Base-by-base conservation (phyloP, 2,888 invertebrate species). In the Didymodactylos carnosus region DNA sequence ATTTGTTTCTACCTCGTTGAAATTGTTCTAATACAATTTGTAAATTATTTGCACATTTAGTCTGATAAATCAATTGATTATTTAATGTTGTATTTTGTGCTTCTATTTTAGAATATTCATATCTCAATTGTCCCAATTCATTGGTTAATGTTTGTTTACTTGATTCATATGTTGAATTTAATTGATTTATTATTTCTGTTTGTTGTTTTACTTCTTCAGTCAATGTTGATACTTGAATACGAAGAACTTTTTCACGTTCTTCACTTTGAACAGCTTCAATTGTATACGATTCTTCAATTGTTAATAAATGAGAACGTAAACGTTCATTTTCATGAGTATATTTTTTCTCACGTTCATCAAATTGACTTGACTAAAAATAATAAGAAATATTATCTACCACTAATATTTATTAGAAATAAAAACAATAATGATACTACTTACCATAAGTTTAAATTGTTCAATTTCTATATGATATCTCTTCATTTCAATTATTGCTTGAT, bases 41-140 rank as follows among this genome's bases (percentile, higher is more conserved):
- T 51, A 73, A 62, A 70, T 73, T 73, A 39, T 73, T 51, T 35
- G 70, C 49, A 51, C 40, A 70, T 71, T 73, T 73, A 19, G 70
- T 29, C 25, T 73, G 73, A 51, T 73, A 49, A 25, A 25, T 23
- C 25, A 49, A 25, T 49, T 49, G 49, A 49, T 23, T 49, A 25
- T 25, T 25, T 25, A 49, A 0, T 25, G 23, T 49, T 13, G 1
- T 25, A 25, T 25, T 25, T 25, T 13, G 5, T 25, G 23, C 10
- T 49, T 49, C 29, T 14, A 73, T 29, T 29, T 70, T 35, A 25
- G 19, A 23, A 73, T 73, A 40, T 29, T 43, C 49, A 39, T 70
- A 39, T 43, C n/a, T 46, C 29, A 73, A 71, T 71, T 27, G 14
- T 8, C 49, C 70, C 27, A 73, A 25, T 70, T 69, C 39, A 16